phyloP scores from a whole-genome alignment of 2,888 invertebrate genomes.

The Chirona hameri region DNA sequence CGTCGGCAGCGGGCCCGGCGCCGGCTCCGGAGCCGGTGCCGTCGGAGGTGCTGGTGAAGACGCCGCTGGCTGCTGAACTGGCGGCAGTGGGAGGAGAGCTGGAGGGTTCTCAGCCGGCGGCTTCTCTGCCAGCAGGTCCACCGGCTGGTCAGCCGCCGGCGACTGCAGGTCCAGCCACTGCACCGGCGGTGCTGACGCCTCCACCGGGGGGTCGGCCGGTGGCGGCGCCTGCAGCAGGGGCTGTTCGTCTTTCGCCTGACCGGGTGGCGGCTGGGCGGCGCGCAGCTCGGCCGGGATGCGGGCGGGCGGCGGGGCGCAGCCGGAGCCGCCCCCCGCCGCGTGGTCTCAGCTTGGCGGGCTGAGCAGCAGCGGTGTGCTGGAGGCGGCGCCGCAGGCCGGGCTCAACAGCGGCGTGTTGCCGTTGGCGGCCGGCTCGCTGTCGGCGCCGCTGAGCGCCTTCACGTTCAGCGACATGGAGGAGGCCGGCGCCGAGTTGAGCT shows the following conservation, averaged over 20 bases:
- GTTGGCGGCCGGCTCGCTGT: not conserved
- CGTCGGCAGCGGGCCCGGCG: not conserved
- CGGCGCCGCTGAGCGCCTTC: not conserved
- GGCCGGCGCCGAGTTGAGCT: not conserved
- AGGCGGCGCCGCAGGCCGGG: not conserved
- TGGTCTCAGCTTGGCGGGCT: too few species aligned
- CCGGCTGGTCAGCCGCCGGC: not conserved
- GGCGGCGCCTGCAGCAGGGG: not conserved
- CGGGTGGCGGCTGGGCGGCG: too few species aligned
- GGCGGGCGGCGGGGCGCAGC: too few species aligned
- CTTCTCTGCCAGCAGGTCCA: not conserved
- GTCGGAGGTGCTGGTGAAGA: not conserved
- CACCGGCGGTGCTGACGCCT: not conserved
- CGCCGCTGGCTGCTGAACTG: not conserved
- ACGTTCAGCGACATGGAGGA: slow-evolving; percentile 8
- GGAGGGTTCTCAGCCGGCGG: not conserved
- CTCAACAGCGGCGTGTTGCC: slow-evolving; percentile 1
- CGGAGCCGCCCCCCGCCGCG: too few species aligned
- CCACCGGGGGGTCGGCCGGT: too few species aligned
- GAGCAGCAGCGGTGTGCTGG: not conserved
- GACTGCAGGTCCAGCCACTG: not conserved
- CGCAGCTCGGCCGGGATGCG: too few species aligned
- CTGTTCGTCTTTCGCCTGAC: not conserved
- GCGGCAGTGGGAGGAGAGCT: not conserved
- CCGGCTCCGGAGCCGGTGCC: not conserved